phyloP scores from a whole-genome alignment of 1,140 invertebrate genomes.

The Aphelinus certus region DNA sequence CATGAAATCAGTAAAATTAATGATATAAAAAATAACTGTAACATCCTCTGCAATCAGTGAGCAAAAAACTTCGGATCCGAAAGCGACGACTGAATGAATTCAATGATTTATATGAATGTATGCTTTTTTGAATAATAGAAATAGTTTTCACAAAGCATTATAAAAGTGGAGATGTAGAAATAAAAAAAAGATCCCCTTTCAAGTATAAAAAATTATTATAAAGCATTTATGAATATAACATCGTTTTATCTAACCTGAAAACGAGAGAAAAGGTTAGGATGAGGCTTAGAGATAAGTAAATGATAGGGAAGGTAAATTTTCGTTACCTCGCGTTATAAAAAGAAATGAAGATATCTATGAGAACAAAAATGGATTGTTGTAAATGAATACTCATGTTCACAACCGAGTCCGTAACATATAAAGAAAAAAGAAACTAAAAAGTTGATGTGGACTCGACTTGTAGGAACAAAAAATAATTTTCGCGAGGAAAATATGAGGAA shows the following conservation, averaged over 20 bases:
- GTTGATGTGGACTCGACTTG: background rate
- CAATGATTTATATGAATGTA: slow-evolving; percentile 1
- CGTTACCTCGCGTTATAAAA: slow-evolving; percentile 24
- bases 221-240: slow-evolving; percentile 2
- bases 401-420: background rate
- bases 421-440: background rate
- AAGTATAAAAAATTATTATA: slow-evolving; percentile 12
- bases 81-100: background rate
- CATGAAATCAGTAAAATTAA: background rate
- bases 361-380: background rate
- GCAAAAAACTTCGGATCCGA: background rate
- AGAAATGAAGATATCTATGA: slow-evolving; percentile 5
- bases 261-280: background rate
- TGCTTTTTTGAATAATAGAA: too few relatives aligned
- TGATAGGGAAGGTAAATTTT: slow-evolving; percentile 4
- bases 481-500: background rate
- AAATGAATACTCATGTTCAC: background rate
- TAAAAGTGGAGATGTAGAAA: background rate
- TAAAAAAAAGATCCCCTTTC: background rate
- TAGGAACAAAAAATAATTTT: too few relatives aligned
- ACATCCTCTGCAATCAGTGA: background rate
- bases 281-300: background rate
- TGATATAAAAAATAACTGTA: background rate
- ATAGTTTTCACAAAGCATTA: background rate
- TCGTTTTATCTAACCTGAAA: background rate